Conservation (phyloP, 2,797 vertebrate genomes). For the Anniella stebbinsi region DNA sequence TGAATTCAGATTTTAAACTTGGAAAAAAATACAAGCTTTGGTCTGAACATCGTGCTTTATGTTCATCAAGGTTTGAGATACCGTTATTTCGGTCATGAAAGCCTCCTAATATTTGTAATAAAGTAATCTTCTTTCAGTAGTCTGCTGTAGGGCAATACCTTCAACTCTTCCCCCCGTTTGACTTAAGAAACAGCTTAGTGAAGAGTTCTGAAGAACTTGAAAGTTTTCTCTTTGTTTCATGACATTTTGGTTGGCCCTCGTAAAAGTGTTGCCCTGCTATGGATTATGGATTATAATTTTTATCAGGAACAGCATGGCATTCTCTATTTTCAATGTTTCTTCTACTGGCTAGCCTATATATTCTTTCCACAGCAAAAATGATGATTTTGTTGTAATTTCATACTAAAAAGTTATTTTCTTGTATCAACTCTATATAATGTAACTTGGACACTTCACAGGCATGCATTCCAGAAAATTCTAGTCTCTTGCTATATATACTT, state of each 20-base stretch:
- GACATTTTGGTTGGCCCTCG: not conserved
- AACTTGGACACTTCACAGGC: not conserved
- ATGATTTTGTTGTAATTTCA: slow-evolving; percentile 42
- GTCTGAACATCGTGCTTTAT: slow-evolving; percentile 65
- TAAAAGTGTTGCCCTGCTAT: not conserved
- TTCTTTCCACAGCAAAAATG: slow-evolving; percentile 30
- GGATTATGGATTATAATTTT: not conserved
- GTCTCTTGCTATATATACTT: not conserved
- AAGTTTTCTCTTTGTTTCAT: not conserved
- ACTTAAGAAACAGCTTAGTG: not conserved
- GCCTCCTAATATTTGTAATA: slow-evolving; percentile 57
- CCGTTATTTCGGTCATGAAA: slow-evolving; percentile 55
- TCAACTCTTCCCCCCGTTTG: not conserved
- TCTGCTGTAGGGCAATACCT: slow-evolving; percentile 32
- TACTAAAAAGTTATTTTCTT: slow-evolving; percentile 15
- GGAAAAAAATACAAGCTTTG: slow-evolving; percentile 63
- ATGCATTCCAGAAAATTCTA: not conserved
- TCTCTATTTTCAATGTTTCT: not conserved
- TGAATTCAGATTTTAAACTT: slow-evolving; percentile 68
- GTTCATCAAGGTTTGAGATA: slow-evolving; percentile 58
- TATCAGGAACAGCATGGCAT: not conserved
- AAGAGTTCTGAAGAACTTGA: not conserved
- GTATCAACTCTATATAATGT: not conserved
- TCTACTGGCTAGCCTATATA: not conserved
- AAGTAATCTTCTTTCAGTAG: slow-evolving; percentile 60